Evolutionary conservation across 37 sponge, comb jelly and placozoan genomes (phyloP).

Genomic region (Axinella damicornis): DNA sequence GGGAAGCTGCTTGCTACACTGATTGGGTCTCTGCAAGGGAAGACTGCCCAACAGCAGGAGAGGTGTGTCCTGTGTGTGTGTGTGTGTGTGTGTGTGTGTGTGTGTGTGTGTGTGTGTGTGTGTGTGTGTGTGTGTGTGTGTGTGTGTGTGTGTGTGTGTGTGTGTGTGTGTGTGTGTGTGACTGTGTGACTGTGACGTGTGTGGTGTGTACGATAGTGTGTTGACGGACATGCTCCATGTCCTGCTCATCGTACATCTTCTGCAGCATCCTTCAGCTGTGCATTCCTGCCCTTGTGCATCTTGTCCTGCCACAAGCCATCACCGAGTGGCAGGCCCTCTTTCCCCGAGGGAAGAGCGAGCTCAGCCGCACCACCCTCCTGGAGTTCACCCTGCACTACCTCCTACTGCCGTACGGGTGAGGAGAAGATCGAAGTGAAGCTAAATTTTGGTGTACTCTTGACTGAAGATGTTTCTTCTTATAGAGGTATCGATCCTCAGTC

Average conservation of each 20-base stretch:
- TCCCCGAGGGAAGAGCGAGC: background rate
- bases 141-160: no score
- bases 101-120: no score
- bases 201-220: no score
- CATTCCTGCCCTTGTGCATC: slow-evolving; percentile 49
- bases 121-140: no score
- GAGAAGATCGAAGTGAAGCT: no score
- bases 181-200: no score
- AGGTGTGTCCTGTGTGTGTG: background rate
- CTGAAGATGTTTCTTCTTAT: background rate
- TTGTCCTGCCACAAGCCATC: slow-evolving; percentile 19
- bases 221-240: no score
- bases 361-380: slow-evolving; percentile 17
- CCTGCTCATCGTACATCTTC: background rate
- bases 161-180: background rate
- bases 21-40: slow-evolving; percentile 32
- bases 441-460: no score
- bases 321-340: slow-evolving; percentile 12
- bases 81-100: background rate
- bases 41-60: slow-evolving; percentile 55
- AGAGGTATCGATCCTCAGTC: background rate
- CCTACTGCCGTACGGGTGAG: slow-evolving; percentile 76
- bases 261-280: slow-evolving; percentile 58
- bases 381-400: slow-evolving; percentile 64
- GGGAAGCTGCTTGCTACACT: slow-evolving; percentile 18